Evolutionary conservation across 2,888 invertebrate genomes (phyloP).

Genomic region (Phalera bucephala): DNA sequence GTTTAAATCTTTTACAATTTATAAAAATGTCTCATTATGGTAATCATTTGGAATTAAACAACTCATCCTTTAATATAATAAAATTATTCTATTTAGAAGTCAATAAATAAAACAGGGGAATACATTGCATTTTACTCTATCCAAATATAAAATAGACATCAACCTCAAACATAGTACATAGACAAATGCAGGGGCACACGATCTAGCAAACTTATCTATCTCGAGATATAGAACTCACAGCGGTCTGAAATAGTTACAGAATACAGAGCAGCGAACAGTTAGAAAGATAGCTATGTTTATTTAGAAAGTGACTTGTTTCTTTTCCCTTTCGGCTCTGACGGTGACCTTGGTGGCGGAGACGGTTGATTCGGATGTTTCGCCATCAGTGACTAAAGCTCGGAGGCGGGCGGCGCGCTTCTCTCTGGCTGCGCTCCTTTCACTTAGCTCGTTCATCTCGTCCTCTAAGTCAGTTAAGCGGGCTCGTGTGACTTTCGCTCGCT

Average conservation of each 20-base stretch:
- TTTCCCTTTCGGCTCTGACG: slow-evolving; percentile 70
- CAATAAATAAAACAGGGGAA: slow-evolving; percentile 63
- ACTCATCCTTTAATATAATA: slow-evolving; percentile 4
- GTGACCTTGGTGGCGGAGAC: slow-evolving; percentile 62
- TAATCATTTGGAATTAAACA: neutral
- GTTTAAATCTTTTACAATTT: neutral
- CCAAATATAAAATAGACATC: slow-evolving; percentile 70
- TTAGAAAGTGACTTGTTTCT: slow-evolving; percentile 79
- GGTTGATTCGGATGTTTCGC: slow-evolving; percentile 64
- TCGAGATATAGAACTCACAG: slow-evolving; percentile 38
- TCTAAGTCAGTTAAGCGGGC: slow-evolving; percentile 88
- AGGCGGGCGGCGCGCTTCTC: slow-evolving; percentile 88
- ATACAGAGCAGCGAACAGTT: slow-evolving; percentile 35
- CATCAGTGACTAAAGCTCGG: slow-evolving; percentile 86
- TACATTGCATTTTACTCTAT: slow-evolving; percentile 68
- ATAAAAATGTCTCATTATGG: no score
- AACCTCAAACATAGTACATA: slow-evolving; percentile 56
- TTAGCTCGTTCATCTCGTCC: slow-evolving; percentile 88
- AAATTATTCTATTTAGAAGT: slow-evolving; percentile 34
- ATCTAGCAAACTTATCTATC: slow-evolving; percentile 61
- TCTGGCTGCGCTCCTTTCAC: slow-evolving; percentile 86
- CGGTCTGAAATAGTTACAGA: slow-evolving; percentile 44
- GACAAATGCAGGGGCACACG: slow-evolving; percentile 67
- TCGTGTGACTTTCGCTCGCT: slow-evolving; percentile 85
- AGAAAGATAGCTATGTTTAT: slow-evolving; percentile 20